Evolutionary conservation across 2,113 vertebrate genomes (phyloP).

Genomic region (Calidris pygmaea): DNA sequence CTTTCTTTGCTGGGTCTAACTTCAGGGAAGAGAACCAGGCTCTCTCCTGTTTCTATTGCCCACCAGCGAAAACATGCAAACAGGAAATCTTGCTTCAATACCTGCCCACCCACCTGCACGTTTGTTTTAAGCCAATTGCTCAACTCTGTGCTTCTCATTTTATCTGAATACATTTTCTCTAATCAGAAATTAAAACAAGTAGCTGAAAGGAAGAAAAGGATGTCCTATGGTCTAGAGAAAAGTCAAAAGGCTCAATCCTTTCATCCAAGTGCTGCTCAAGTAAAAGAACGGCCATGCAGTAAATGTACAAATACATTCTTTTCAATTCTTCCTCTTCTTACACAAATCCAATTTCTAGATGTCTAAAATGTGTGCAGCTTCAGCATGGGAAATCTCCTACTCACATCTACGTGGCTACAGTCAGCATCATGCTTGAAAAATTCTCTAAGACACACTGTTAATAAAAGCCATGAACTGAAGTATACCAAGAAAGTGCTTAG

Average conservation of each 20-base stretch:
- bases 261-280: too few species aligned
- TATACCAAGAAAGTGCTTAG: neutral
- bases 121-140: neutral
- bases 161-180: neutral
- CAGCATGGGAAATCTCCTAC: neutral
- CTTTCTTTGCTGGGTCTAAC: neutral
- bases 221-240: neutral
- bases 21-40: neutral
- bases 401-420: neutral
- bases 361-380: rapidly evolving
- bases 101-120: neutral
- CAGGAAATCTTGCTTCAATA: neutral
- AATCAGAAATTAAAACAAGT: neutral
- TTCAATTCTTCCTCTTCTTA: neutral
- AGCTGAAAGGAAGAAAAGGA: neutral
- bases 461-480: neutral
- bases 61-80: neutral
- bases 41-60: neutral
- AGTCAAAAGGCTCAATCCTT: neutral
- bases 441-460: neutral
- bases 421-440: neutral
- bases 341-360: neutral
- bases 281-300: neutral
- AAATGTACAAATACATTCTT: neutral
- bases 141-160: neutral